Evolutionary conservation across 1,140 invertebrate species (phyloP).

Genomic region (Drosophila repletoides): DNA sequence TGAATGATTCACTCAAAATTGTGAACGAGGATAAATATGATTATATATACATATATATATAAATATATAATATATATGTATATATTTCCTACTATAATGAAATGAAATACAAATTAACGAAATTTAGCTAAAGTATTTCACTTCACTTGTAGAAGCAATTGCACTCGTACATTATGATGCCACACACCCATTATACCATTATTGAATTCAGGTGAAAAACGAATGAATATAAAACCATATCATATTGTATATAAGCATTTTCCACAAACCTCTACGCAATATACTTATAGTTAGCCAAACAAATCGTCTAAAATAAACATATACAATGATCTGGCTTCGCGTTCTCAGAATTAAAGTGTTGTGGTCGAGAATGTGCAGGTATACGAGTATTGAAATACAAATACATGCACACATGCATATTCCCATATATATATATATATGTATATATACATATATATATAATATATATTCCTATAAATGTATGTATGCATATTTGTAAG

Average conservation of each 20-base stretch:
- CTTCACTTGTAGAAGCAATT: too few species aligned
- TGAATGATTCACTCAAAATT: too few species aligned
- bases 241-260: constrained; percentile 1
- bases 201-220: constrained; percentile 20
- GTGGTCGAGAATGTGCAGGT: constrained; percentile 26
- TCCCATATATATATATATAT: neutral
- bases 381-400: neutral
- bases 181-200: constrained; percentile 1
- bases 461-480: neutral
- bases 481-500: neutral
- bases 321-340: constrained; percentile 7
- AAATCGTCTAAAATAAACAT: constrained; percentile 43
- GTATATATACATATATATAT: neutral
- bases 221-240: neutral
- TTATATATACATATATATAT: too few species aligned
- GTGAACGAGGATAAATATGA: neutral
- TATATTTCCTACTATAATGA: neutral
- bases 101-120: too few species aligned
- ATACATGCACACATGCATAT: neutral
- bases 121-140: too few species aligned
- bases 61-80: neutral
- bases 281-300: constrained; percentile 39
- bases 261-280: neutral
- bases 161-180: too few species aligned
- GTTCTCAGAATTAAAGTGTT: constrained; percentile 28